phyloP scores from a whole-genome alignment of 2,113 vertebrate species.

The Hippocampus comes region DNA sequence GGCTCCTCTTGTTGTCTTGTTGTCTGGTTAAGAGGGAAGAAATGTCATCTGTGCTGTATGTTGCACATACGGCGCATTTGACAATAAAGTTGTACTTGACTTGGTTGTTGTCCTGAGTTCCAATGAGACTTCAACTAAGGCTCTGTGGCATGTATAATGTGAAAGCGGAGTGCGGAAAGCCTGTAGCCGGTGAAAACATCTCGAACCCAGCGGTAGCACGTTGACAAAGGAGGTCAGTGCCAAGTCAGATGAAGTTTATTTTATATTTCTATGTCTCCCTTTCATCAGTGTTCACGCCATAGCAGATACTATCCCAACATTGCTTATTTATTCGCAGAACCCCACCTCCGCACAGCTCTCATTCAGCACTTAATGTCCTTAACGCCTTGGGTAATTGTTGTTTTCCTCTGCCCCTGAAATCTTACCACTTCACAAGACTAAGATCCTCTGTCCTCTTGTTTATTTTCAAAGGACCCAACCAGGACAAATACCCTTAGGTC shows the following conservation, averaged over 20 bases:
- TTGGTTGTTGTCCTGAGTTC: conserved; percentile 32
- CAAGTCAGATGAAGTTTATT: conserved; percentile 64
- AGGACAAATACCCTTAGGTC: conserved; percentile 69
- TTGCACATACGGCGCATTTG: too few species aligned
- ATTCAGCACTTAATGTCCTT: conserved; percentile 65
- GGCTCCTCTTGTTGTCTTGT: too few species aligned
- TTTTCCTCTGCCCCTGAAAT: conserved; percentile 67
- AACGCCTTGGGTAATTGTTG: conserved; percentile 67
- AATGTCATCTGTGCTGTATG: too few species aligned
- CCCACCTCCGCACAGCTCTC: conserved; percentile 55
- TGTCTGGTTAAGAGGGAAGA: too few species aligned
- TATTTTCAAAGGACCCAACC: conserved; percentile 71
- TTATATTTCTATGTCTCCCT: conserved; percentile 55
- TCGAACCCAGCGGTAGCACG: conserved; percentile 47
- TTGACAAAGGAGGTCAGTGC: conserved; percentile 55
- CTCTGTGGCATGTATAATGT: conserved; percentile 28
- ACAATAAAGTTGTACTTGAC: too few species aligned
- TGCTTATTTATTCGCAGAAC: conserved; percentile 67
- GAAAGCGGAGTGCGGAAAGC: conserved; percentile 31
- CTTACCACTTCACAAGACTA: conserved; percentile 60
- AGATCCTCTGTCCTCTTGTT: conserved; percentile 67
- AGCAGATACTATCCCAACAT: conserved; percentile 51
- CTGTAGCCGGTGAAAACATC: conserved; percentile 51
- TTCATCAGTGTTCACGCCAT: conserved; percentile 51
- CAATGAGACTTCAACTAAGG: conserved; percentile 18